A percentile compares a stretch with the other conserved stretches of the same genome.
These are phyloP conservation scores for Timandra comae DNA, from an alignment of 2,888 invertebrate species.

Conservation along the genomic window DNA sequence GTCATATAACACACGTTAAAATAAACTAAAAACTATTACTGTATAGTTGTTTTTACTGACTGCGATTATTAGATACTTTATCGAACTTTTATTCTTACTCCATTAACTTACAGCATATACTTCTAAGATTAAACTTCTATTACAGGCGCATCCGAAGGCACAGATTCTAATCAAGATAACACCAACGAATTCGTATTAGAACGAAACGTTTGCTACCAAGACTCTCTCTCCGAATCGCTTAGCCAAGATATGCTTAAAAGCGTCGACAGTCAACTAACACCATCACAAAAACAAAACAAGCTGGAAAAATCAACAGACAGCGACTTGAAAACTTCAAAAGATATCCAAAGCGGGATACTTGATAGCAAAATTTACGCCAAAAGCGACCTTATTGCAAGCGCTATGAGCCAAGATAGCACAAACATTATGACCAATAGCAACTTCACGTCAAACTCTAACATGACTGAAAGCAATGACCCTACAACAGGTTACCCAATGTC, in stretches of 20 bases:
- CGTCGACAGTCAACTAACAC: conserved; percentile 50
- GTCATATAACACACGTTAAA: too few species aligned
- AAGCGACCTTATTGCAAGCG: conserved; percentile 49
- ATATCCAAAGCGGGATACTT: conserved; percentile 53
- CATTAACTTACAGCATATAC: too few species aligned
- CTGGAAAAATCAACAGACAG: conserved; percentile 54
- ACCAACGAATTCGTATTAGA: conserved; percentile 67
- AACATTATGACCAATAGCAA: conserved; percentile 62
- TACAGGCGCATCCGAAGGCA: conserved; percentile 61
- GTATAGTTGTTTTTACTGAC: too few species aligned
- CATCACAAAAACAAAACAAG: conserved; percentile 35
- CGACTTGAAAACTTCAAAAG: conserved; percentile 59
- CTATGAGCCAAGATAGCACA: conserved; percentile 54
- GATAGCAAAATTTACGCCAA: conserved; percentile 51
- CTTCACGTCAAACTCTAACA: conserved; percentile 63
- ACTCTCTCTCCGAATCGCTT: conserved; percentile 64
- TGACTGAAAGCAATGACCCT: conserved; percentile 61
- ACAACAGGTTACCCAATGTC: conserved; percentile 66
- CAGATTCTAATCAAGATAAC: conserved; percentile 59
- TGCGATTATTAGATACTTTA: too few species aligned
- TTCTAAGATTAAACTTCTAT: too few species aligned
- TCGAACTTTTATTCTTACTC: too few species aligned
- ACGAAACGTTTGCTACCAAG: conserved; percentile 69
- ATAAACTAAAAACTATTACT: too few species aligned
- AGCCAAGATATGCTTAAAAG: conserved; percentile 63